Conservation (phyloP, 2,113 vertebrate genomes). For the Platycercus adscitus region DNA sequence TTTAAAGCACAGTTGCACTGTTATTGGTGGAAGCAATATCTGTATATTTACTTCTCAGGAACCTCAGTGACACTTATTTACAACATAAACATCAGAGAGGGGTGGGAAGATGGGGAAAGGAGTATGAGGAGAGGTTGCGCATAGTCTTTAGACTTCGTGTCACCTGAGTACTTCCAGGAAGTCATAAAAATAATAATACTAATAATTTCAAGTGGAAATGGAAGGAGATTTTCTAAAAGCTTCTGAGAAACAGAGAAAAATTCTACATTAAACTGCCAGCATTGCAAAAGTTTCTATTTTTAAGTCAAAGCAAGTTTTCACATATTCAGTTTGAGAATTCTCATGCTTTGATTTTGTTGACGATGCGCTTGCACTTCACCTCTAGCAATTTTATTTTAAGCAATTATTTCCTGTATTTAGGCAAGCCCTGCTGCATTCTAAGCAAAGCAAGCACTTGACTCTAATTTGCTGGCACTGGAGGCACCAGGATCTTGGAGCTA, state of each 20-base stretch:
- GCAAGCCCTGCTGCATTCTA: background rate
- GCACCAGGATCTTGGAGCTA: accelerated
- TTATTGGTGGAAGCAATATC: background rate
- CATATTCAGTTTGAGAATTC: background rate
- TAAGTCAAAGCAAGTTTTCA: background rate
- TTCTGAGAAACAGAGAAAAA: background rate
- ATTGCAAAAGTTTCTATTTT: background rate
- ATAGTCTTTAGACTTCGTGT: background rate
- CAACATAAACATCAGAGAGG: background rate
- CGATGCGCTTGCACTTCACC: background rate
- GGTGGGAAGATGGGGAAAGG: background rate
- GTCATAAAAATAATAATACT: background rate
- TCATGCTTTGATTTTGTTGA: background rate
- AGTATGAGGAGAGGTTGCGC: background rate
- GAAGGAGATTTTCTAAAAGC: background rate
- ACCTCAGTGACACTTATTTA: background rate
- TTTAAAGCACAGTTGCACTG: background rate
- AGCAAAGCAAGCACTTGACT: background rate
- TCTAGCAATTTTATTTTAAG: background rate
- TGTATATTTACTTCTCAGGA: background rate
- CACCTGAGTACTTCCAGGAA: conserved; percentile 1
- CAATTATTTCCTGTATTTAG: background rate
- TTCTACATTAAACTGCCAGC: background rate
- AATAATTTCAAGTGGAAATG: background rate
- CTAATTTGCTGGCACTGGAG: background rate